Evolutionary conservation across 2,797 vertebrate species (phyloP), one percentile per base, ranked within the genome.

Genomic region (Hyperoplus lanceolatus): DNA sequence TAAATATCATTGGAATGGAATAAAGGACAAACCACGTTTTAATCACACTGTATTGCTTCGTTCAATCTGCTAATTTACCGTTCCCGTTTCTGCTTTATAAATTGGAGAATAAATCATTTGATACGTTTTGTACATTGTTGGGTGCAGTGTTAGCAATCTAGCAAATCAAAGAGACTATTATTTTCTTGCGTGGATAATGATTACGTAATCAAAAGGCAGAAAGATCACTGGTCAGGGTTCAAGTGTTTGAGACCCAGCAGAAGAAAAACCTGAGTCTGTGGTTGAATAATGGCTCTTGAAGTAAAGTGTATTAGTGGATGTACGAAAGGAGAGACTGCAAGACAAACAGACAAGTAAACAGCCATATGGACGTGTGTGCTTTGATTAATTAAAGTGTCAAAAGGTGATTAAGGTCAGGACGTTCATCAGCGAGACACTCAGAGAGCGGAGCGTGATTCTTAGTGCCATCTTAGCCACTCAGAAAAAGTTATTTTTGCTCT

Each of bases 341-440:
- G 46, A 73, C 57, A 69, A 10, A 63, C 29, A 48, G 62, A 13
- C 1, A 61, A 11, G 1, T 45, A 71, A 77, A 71, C 75, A 69
- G 64, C 43, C 43, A n/a, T 18, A 55, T 57, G 43, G 66, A 58
- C 43, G 55, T n/a, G n/a, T 80, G 75, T 58, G 64, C 18, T 56
- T 61, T 71, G 38, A 82, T 82, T 82, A 70, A 85, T 85, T 73
- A 66, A 80, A 73, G 49, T 82, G 75, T 75, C 50, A 61, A 60
- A 21, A 16, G 79, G 74, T 67, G 75, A 79, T 82, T 72, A 78
- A 87, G 75, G 83, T 84, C 65, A 77, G 14, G 36, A 77, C 43
- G 70, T 79, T 83, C 46, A 55, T 79, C 61, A 0, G 49, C 58
- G 8, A 16, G 39, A 65, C 39, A 21, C 16, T 46, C n/a, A 73